Evolutionary conservation across 2,113 vertebrate genomes (phyloP), one percentile per base, ranked within the genome.

Genomic region (Apaloderma vittatum): DNA sequence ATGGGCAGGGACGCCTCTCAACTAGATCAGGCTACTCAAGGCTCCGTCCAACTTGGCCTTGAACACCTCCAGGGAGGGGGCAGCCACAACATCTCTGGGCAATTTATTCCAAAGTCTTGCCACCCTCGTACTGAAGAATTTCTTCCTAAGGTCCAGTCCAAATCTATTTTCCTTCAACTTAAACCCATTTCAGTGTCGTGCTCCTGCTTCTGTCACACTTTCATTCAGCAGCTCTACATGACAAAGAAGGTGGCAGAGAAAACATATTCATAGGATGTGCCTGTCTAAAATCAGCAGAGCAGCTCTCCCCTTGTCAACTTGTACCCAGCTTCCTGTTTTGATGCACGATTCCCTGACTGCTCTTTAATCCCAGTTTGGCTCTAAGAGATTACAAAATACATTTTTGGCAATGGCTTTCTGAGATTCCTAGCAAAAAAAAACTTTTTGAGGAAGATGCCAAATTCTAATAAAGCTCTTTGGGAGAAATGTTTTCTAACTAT

Each of bases 281-380:
- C 55, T 36, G 52, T 68, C 52, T 83, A 48, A 86, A 90, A 84
- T 66, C 72, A 91, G 61, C 73, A 52, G 83, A 86, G 65, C 68
- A 81, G 37, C 2, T 2, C 58, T 75, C 36, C 84, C 67, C 52
- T 40, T 57, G 23, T 89, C 79, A 91, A 4, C 68, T 86, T 78
- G 65, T 67, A 92, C 82, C 76, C 92, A 93, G 76, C 90, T 93
- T 95, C 94, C 93, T 95, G 86, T 94, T 96, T 93, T 92, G 72
- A 93, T 70, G 71, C 74, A 73, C 9, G 1, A 74, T 76, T 90
- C 92, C 57, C 81, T 82, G 84, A 75, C 67, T 70, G 76, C 87
- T 83, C 23, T 72, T 83, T 82, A 94, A 95, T 95, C 94, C 74
- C 72, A 55, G 15, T 79, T 88, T 63, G 62, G 77, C 67, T 94